These are phyloP conservation scores for Melanogrammus aeglefinus DNA, from an alignment of 2,797 vertebrate species.

Conservation along the genomic window DNA sequence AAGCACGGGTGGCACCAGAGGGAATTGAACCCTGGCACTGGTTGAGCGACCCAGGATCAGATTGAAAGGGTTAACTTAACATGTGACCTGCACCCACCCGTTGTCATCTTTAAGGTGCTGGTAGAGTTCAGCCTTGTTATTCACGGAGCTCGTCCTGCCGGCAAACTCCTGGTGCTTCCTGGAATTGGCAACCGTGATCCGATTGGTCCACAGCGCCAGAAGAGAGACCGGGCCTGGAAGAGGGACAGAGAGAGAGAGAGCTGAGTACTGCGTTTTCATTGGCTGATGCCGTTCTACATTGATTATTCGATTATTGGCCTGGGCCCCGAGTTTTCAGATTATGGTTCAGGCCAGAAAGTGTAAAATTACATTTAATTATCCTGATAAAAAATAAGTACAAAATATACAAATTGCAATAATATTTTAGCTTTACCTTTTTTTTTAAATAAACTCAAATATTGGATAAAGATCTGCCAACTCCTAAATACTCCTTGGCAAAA, in stretches of 20 bases:
- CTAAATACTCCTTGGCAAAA: not conserved
- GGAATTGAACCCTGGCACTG: not conserved
- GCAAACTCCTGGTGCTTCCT: constrained; percentile 96
- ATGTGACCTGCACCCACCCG: constrained; percentile 72
- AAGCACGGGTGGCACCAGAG: not conserved
- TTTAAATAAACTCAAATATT: not conserved
- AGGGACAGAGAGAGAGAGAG: not conserved
- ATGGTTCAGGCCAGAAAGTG: not conserved
- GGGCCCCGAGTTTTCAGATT: not conserved
- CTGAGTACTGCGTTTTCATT: not conserved
- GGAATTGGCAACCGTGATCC: constrained; percentile 92
- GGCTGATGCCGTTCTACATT: not conserved
- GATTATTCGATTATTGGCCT: not conserved
- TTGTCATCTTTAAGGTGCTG: constrained; percentile 98
- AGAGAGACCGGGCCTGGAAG: constrained; percentile 90
- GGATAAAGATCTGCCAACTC: not conserved
- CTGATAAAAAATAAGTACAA: not conserved
- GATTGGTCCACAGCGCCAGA: constrained; percentile 92
- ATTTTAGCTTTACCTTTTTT: not conserved
- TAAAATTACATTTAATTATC: not conserved
- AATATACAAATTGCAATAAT: no score
- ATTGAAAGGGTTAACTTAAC: not conserved
- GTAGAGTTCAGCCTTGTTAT: constrained; percentile 94
- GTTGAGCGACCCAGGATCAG: not conserved
- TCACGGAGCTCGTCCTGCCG: constrained; percentile 88